A percentile compares a stretch with the other conserved stretches of the same genome.
Evolutionary conservation across 1,140 invertebrate genomes (phyloP).

Genomic region (Drosophila neocordata): DNA sequence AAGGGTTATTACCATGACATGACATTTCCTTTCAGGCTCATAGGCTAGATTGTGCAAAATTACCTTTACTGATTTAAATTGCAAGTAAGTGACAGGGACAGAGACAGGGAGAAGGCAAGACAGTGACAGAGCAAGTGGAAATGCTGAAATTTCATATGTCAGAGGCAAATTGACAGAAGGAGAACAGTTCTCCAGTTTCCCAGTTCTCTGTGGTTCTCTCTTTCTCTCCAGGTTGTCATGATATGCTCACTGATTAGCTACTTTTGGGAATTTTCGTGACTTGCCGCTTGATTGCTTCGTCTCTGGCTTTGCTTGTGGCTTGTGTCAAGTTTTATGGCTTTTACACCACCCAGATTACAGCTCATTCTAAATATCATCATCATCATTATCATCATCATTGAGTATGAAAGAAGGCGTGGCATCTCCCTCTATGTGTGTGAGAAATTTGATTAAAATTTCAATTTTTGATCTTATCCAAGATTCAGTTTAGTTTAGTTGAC

Average conservation of each 20-base stretch:
- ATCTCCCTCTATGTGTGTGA: not conserved
- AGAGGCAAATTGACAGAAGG: not conserved
- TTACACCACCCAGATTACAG: slow-evolving; percentile 8
- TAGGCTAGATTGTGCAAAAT: slow-evolving; percentile 8
- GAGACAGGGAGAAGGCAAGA: not conserved
- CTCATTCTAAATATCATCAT: not conserved
- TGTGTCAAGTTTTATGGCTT: slow-evolving; percentile 39
- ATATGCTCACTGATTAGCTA: slow-evolving; percentile 61
- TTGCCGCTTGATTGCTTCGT: slow-evolving; percentile 61
- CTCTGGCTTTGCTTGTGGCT: slow-evolving; percentile 19
- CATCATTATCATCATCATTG: not conserved
- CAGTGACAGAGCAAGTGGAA: not conserved
- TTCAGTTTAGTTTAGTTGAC: slow-evolving; percentile 37
- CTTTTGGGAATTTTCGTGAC: slow-evolving; percentile 64
- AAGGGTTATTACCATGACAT: slow-evolving; percentile 11
- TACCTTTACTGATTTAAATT: slow-evolving; percentile 11
- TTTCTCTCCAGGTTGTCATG: slow-evolving; percentile 24
- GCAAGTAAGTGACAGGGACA: not conserved
- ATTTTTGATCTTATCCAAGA: slow-evolving; percentile 38
- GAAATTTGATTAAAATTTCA: slow-evolving; percentile 65
- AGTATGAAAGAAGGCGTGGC: not conserved
- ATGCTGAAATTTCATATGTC: slow-evolving; percentile 2
- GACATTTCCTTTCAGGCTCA: slow-evolving; percentile 7
- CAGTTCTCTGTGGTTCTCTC: not conserved
- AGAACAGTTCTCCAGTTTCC: not conserved